These are phyloP conservation scores for Argentina silus DNA, from an alignment of 2,797 vertebrate species.

Conservation along the genomic window DNA sequence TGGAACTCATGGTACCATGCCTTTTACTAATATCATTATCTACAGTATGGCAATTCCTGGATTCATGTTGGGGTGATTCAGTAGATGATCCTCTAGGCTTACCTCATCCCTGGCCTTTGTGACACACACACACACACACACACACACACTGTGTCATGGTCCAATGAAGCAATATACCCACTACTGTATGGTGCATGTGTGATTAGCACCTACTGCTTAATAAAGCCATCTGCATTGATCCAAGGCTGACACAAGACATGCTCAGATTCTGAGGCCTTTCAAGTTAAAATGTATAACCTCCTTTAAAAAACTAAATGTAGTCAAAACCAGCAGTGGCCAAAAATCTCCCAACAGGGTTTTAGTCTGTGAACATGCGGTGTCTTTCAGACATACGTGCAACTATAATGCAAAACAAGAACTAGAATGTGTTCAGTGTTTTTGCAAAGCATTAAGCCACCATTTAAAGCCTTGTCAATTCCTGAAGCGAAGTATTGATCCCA, in stretches of 20 bases:
- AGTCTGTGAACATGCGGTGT: background rate
- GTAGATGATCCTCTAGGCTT: background rate
- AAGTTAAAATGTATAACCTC: constrained; percentile 19
- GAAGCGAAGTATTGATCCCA: constrained; percentile 61
- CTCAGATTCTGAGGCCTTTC: constrained; percentile 20
- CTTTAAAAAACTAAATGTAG: constrained; percentile 43
- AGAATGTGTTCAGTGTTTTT: constrained; percentile 62
- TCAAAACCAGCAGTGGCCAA: background rate
- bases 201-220: constrained; percentile 31
- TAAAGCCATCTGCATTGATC: constrained; percentile 41
- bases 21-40: too few species aligned
- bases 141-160: background rate
- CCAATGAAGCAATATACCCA: constrained; percentile 21
- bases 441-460: constrained; percentile 69
- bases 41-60: too few species aligned
- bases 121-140: background rate
- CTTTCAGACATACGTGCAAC: constrained; percentile 16
- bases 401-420: constrained; percentile 52
- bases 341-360: background rate
- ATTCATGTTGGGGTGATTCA: too few species aligned
- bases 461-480: constrained; percentile 72
- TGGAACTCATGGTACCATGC: background rate
- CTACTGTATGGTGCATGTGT: constrained; percentile 22
- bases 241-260: constrained; percentile 32
- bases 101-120: constrained; percentile 22